phyloP scores from a whole-genome alignment of 2,113 vertebrate genomes.

The Nothobranchius kuhntae region DNA sequence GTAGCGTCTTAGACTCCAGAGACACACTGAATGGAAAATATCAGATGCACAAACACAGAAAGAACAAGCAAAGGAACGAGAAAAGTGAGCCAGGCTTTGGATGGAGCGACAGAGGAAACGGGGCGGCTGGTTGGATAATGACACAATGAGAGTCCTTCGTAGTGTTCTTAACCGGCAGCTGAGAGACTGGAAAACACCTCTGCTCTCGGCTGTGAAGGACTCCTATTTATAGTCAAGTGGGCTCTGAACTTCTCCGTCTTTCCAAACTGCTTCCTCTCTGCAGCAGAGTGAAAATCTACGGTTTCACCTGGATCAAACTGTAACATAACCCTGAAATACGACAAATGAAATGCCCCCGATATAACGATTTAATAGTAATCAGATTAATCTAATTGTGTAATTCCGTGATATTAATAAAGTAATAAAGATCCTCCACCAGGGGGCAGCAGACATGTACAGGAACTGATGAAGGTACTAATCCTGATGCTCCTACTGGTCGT shows the following conservation, averaged over 20 bases:
- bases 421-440: too few relatives aligned
- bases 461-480: too few relatives aligned
- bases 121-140: slow-evolving; percentile 36
- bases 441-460: too few relatives aligned
- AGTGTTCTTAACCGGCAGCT: slow-evolving; percentile 37
- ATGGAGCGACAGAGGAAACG: not conserved
- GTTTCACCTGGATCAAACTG: not conserved
- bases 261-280: not conserved
- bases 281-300: not conserved
- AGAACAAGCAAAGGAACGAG: not conserved
- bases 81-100: not conserved
- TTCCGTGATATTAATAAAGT: too few relatives aligned
- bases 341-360: too few relatives aligned
- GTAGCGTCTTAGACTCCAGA: slow-evolving; percentile 24
- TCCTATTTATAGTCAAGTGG: slow-evolving; percentile 27
- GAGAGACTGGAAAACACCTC: slow-evolving; percentile 46
- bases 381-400: too few relatives aligned
- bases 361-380: too few relatives aligned
- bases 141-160: slow-evolving; percentile 20
- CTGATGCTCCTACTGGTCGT: too few relatives aligned
- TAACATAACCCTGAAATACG: too few relatives aligned
- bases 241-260: not conserved
- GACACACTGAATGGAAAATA: not conserved
- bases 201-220: slow-evolving; percentile 45
- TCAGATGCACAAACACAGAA: not conserved